Percentiles rank a stretch among this genome's conserved stretches.
These are phyloP conservation scores for Morone saxatilis DNA, from an alignment of 2,113 vertebrate species.

Conservation along the genomic window DNA sequence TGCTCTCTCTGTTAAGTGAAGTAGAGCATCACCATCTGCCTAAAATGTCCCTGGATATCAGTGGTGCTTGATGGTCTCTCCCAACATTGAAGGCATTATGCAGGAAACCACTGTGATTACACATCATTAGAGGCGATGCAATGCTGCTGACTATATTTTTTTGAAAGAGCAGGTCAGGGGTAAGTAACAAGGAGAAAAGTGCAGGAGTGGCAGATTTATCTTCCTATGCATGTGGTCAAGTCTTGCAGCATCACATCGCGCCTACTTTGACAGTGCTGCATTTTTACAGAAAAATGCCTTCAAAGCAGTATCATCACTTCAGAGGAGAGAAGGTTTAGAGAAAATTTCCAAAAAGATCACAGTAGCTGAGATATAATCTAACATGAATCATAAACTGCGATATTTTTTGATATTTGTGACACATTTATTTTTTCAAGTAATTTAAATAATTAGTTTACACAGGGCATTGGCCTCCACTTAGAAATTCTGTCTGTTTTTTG, in stretches of 20 bases:
- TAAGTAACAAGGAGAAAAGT: slow-evolving; percentile 77
- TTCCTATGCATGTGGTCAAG: slow-evolving; percentile 73
- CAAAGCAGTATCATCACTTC: slow-evolving; percentile 62
- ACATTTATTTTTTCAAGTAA: background rate
- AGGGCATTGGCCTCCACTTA: background rate
- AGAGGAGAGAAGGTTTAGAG: slow-evolving; percentile 14
- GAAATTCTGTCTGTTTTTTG: slow-evolving; percentile 5
- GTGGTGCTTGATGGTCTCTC: slow-evolving; percentile 66
- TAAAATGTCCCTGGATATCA: slow-evolving; percentile 70
- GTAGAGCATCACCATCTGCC: slow-evolving; percentile 75
- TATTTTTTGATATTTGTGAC: background rate
- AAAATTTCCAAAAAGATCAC: slow-evolving; percentile 23
- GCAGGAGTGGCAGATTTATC: slow-evolving; percentile 72
- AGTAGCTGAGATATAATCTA: background rate
- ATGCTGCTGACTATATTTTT: slow-evolving; percentile 80
- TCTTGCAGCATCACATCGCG: slow-evolving; percentile 73
- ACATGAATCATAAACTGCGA: background rate
- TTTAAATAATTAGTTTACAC: background rate
- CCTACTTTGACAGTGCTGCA: slow-evolving; percentile 73
- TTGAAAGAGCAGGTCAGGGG: slow-evolving; percentile 77
- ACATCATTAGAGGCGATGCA: slow-evolving; percentile 74
- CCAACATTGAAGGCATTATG: slow-evolving; percentile 70
- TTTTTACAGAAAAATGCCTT: slow-evolving; percentile 64
- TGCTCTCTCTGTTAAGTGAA: slow-evolving; percentile 61
- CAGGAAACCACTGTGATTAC: slow-evolving; percentile 77